Evolutionary conservation across 2,797 vertebrate genomes (phyloP).

Genomic region (Emys orbicularis): DNA sequence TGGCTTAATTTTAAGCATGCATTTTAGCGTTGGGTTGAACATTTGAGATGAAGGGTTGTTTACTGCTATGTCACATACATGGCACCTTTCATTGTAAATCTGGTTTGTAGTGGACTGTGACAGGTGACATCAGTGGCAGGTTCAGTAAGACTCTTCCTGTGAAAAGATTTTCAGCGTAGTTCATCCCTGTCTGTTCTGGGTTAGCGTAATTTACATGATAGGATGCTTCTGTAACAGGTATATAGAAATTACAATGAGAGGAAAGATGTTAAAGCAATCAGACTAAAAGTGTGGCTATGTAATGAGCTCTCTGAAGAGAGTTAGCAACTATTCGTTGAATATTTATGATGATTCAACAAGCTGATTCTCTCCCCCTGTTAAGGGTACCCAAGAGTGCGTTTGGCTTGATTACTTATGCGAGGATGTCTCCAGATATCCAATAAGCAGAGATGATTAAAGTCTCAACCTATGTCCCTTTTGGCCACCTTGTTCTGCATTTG

Average conservation of each 20-base stretch:
- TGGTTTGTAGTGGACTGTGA: not conserved
- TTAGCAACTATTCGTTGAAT: not conserved
- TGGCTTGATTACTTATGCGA: not conserved
- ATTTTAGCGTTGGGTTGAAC: slow-evolving; percentile 15
- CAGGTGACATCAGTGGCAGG: not conserved
- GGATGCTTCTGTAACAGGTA: not conserved
- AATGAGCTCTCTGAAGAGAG: not conserved
- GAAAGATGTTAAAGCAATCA: not conserved
- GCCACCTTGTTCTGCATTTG: not conserved
- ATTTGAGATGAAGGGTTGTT: not conserved
- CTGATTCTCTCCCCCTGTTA: not conserved
- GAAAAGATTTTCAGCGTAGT: slow-evolving; percentile 26
- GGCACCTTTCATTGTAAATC: not conserved
- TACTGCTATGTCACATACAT: not conserved
- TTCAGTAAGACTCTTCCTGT: not conserved
- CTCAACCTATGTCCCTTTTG: not conserved
- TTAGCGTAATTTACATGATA: slow-evolving; percentile 19
- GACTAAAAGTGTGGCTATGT: not conserved
- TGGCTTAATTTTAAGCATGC: not conserved
- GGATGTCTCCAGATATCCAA: not conserved
- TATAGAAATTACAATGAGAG: not conserved
- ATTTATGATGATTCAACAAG: slow-evolving; percentile 10
- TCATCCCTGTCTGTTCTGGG: not conserved
- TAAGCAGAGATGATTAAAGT: not conserved
- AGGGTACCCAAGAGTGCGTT: not conserved